Base-by-base conservation (phyloP, 2,888 invertebrate genomes). In the Xestoiulus laeticollis region DNA sequence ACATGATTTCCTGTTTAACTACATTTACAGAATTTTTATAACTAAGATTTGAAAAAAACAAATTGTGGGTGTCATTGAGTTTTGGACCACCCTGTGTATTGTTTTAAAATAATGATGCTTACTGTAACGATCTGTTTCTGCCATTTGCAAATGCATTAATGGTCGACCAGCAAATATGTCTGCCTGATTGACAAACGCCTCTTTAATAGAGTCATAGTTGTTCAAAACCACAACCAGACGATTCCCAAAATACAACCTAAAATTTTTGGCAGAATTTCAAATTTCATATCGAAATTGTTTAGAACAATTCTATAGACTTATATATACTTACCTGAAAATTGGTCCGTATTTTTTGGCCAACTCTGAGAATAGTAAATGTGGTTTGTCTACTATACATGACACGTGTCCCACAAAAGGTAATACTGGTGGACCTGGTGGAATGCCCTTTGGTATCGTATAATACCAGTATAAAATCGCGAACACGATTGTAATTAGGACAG, bases 361-460 rank as follows among this genome's bases (percentile, higher is more conserved):
- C 1, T 12, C 1, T 0, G 5, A 6, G n/a, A 84, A 84, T 8
- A 1, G 32, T 38, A 22, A 5, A 14, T 84, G 84, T 10, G 84
- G 84, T 0, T n/a, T 84, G n/a, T 8, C 6, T n/a, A 26, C 33
- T 14, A 84, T 1, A 84, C 26, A 85, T 10, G 85, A 38, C 12
- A 85, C 5, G 14, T 85, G n/a, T 4, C 85, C 85, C 26, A 85
- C 38, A 12, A 85, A 33, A 4, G 85, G 85, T 38, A 85, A 3
- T 85, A 8, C 85, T 19, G 33, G n/a, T 38, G 85, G 85, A n/a
- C 85, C 85, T 22, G 85, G 85, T 43, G 85, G 84, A 43, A 43
- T 33, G 33, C n/a, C 19, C 8, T 84, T 16, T 16, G 84, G 84
- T 33, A 12, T 19, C 10, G 33, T 22, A 6, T 22, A 84, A 33